phyloP scores from a whole-genome alignment of 2,113 vertebrate species.

The Megaceryle maxima region DNA sequence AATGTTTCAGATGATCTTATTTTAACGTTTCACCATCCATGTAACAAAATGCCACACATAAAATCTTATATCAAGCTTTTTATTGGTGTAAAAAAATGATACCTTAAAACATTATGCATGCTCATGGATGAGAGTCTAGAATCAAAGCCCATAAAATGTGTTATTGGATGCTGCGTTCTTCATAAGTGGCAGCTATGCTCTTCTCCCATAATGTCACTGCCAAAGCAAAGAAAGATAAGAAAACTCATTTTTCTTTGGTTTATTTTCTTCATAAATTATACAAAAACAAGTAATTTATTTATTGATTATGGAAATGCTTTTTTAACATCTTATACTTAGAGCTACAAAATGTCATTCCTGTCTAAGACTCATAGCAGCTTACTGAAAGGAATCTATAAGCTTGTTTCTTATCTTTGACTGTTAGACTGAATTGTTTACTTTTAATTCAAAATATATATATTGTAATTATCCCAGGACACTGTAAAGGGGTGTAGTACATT shows the following conservation, averaged over 20 bases:
- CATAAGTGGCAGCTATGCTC: slow-evolving; percentile 44
- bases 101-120: slow-evolving; percentile 35
- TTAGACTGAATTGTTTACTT: not conserved
- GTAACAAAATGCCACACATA: slow-evolving; percentile 42
- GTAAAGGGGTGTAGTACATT: not conserved
- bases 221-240: slow-evolving; percentile 39
- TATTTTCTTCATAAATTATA: slow-evolving; percentile 41
- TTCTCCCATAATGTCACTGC: slow-evolving; percentile 13
- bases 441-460: not conserved
- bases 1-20: slow-evolving; percentile 50
- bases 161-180: slow-evolving; percentile 45
- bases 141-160: slow-evolving; percentile 46
- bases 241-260: slow-evolving; percentile 25
- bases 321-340: not conserved
- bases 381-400: not conserved
- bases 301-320: not conserved
- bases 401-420: not conserved
- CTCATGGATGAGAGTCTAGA: slow-evolving; percentile 37
- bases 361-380: not conserved
- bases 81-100: slow-evolving; percentile 47
- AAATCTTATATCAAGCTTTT: slow-evolving; percentile 7
- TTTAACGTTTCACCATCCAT: slow-evolving; percentile 16
- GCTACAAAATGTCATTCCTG: not conserved
- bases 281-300: not conserved
- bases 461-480: not conserved